phyloP scores from a whole-genome alignment of 1,140 invertebrate genomes.

The Sesamia nonagrioides region DNA sequence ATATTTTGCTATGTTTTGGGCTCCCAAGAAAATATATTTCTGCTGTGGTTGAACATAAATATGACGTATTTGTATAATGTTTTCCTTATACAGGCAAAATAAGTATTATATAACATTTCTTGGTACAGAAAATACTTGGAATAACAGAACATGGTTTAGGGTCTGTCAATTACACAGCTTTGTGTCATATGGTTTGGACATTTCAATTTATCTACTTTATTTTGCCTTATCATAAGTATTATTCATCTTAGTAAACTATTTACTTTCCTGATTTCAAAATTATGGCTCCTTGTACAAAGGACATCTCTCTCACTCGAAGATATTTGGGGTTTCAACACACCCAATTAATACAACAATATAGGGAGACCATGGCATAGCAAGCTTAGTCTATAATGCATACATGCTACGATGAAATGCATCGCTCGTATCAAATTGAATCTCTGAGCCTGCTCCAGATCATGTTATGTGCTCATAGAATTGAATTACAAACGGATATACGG shows the following conservation, averaged over 20 bases:
- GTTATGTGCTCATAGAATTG: constrained; percentile 19
- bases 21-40: neutral
- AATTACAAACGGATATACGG: constrained; percentile 25
- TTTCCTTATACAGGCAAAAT: neutral
- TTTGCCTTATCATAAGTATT: neutral
- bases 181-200: neutral
- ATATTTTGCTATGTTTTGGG: neutral
- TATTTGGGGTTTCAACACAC: neutral
- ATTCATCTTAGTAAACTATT: no score
- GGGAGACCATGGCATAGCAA: neutral
- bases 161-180: neutral
- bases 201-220: neutral
- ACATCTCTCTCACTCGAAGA: neutral
- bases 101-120: neutral
- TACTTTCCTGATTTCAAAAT: no score
- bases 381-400: constrained; percentile 1
- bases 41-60: neutral
- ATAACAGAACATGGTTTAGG: neutral
- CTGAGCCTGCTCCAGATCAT: neutral
- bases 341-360: constrained; percentile 12
- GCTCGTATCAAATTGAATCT: constrained; percentile 24
- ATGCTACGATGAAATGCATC: no score
- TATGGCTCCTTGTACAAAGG: no score
- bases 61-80: neutral
- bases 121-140: neutral